These are phyloP conservation scores for Drosophila biarmipes DNA, from an alignment of 1,140 invertebrate species.

Conservation along the genomic window DNA sequence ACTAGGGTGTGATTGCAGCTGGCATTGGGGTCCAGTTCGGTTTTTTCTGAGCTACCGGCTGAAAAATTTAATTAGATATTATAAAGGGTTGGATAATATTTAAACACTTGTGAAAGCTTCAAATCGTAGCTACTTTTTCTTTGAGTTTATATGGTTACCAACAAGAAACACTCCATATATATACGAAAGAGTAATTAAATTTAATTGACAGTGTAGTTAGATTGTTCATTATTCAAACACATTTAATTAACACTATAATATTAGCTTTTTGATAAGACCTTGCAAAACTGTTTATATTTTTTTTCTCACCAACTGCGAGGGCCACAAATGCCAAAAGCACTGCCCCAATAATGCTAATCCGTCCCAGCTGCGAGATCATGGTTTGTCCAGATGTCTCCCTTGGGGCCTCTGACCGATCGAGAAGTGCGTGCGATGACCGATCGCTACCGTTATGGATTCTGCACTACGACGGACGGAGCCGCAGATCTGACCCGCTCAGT, in stretches of 20 bases:
- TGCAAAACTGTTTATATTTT: not conserved
- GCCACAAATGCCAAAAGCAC: conserved; percentile 19
- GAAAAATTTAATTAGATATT: conserved; percentile 12
- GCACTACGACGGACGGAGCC: conserved; percentile 6
- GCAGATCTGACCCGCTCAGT: conserved; percentile 50
- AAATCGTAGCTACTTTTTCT: no score
- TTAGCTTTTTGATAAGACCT: not conserved
- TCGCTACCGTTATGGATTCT: conserved; percentile 18
- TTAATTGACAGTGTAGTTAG: no score
- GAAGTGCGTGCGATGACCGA: conserved; percentile 53
- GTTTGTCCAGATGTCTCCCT: not conserved
- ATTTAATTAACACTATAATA: not conserved
- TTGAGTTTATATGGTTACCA: no score
- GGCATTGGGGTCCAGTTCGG: conserved; percentile 25
- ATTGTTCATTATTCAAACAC: no score
- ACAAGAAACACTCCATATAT: no score
- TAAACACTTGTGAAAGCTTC: no score
- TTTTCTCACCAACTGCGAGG: conserved; percentile 23
- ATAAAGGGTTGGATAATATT: no score
- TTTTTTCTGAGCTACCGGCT: conserved; percentile 13
- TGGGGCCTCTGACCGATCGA: conserved; percentile 25
- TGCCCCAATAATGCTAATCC: conserved; percentile 8
- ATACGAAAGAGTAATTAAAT: no score
- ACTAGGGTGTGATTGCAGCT: conserved; percentile 67
- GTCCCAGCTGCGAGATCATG: conserved; percentile 38